These are phyloP conservation scores for Emmelina monodactyla DNA, from an alignment of 2,888 invertebrate species.

Conservation along the genomic window DNA sequence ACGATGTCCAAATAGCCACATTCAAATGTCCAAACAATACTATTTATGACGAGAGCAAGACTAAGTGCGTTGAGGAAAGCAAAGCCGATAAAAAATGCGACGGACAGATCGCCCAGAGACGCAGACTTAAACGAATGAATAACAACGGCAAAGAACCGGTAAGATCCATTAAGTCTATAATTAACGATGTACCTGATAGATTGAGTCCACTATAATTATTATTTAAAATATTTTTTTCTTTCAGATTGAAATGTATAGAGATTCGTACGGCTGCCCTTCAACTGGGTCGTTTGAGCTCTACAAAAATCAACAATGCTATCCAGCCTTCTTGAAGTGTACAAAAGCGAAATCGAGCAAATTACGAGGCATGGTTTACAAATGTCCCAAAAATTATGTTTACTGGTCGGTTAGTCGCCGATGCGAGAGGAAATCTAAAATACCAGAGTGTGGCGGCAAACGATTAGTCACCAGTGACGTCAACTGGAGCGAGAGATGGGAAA, in stretches of 20 bases:
- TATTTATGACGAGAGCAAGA: conserved; percentile 75
- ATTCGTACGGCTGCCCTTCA: conserved; percentile 67
- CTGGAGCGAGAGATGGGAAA: conserved; percentile 60
- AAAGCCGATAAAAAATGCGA: conserved; percentile 65
- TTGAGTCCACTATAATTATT: neutral
- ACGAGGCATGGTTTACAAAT: conserved; percentile 76
- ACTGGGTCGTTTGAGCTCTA: conserved; percentile 76
- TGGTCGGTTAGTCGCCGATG: conserved; percentile 82
- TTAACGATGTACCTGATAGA: neutral
- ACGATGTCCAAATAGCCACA: conserved; percentile 76
- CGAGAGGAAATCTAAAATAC: conserved; percentile 69
- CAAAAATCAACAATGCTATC: conserved; percentile 70
- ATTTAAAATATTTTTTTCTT: conserved; percentile 21
- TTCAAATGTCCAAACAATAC: conserved; percentile 81
- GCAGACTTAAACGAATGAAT: conserved; percentile 62
- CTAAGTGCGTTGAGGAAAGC: conserved; percentile 74
- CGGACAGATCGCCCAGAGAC: conserved; percentile 61
- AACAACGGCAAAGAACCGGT: conserved; percentile 65
- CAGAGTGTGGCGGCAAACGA: conserved; percentile 68
- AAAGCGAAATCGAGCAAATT: conserved; percentile 52
- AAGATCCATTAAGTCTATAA: conserved; percentile 24
- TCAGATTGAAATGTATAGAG: conserved; percentile 69
- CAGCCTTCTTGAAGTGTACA: conserved; percentile 76
- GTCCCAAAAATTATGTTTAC: conserved; percentile 78
- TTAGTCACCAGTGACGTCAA: conserved; percentile 30